phyloP scores from a whole-genome alignment of 2,113 vertebrate species.

The Platichthys flesus region DNA sequence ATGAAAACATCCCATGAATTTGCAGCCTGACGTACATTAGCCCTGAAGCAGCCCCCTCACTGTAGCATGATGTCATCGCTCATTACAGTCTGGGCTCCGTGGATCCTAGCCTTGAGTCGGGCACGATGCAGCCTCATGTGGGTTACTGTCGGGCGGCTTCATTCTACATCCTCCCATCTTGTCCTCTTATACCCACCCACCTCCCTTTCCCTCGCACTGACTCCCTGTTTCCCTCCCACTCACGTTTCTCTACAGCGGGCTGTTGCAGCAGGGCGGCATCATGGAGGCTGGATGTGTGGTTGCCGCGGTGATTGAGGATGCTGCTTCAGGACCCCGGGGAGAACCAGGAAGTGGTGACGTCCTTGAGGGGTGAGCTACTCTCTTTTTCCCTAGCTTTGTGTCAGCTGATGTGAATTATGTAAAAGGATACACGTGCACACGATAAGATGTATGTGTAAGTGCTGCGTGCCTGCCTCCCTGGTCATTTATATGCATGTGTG shows the following conservation, averaged over 20 bases:
- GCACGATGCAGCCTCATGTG: slow-evolving; percentile 55
- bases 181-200: slow-evolving; percentile 32
- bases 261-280: slow-evolving; percentile 79
- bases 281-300: slow-evolving; percentile 83
- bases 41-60: slow-evolving; percentile 36
- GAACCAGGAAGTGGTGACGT: slow-evolving; percentile 78
- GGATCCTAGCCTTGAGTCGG: slow-evolving; percentile 54
- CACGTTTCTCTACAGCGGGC: slow-evolving; percentile 72
- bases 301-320: slow-evolving; percentile 81
- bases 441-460: slow-evolving; percentile 47
- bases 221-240: slow-evolving; percentile 48
- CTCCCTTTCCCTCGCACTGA: slow-evolving; percentile 20
- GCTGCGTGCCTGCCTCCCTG: background rate
- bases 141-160: slow-evolving; percentile 68
- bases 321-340: slow-evolving; percentile 74
- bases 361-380: slow-evolving; percentile 79
- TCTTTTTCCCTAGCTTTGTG: slow-evolving; percentile 22
- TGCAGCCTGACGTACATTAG: slow-evolving; percentile 39
- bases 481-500: slow-evolving; percentile 4
- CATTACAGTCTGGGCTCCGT: slow-evolving; percentile 59
- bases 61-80: slow-evolving; percentile 72
- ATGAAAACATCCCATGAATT: slow-evolving; percentile 33
- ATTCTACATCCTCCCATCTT: slow-evolving; percentile 37
- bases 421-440: slow-evolving; percentile 68
- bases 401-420: slow-evolving; percentile 43